Conservation (phyloP, 2,113 vertebrate species). For the Xyrauchen texanus region DNA sequence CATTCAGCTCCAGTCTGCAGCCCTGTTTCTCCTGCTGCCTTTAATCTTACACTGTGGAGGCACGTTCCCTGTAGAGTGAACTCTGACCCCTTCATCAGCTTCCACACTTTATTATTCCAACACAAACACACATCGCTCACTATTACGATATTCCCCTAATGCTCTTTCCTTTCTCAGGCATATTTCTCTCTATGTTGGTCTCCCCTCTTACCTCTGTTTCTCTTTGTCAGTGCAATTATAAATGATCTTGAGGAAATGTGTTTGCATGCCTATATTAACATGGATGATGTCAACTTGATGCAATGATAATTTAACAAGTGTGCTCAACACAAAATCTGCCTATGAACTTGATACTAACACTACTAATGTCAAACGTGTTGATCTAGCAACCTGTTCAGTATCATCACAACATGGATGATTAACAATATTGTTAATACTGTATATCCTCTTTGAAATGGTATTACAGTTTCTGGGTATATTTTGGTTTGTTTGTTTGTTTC, state of each 20-base stretch:
- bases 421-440: slow-evolving; percentile 71
- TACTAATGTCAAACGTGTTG: slow-evolving; percentile 66
- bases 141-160: not conserved
- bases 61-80: slow-evolving; percentile 5
- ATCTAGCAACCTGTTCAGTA: slow-evolving; percentile 55
- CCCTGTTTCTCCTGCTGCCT: slow-evolving; percentile 41
- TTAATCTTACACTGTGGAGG: slow-evolving; percentile 13
- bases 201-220: slow-evolving; percentile 50
- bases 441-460: slow-evolving; percentile 70
- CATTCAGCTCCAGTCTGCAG: slow-evolving; percentile 19
- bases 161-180: slow-evolving; percentile 11
- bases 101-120: not conserved
- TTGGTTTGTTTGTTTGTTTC: slow-evolving; percentile 58
- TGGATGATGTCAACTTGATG: slow-evolving; percentile 80
- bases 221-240: slow-evolving; percentile 71
- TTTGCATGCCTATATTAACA: slow-evolving; percentile 83
- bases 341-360: slow-evolving; percentile 75
- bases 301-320: slow-evolving; percentile 75
- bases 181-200: slow-evolving; percentile 24
- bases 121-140: not conserved
- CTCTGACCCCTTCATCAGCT: slow-evolving; percentile 42
- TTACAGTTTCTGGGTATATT: slow-evolving; percentile 52
- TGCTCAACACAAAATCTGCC: slow-evolving; percentile 66
- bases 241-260: slow-evolving; percentile 73
- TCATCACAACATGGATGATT: slow-evolving; percentile 45